Evolutionary conservation across 2,113 vertebrate genomes (phyloP), one percentile per base, ranked within the genome.

Genomic region (Anhinga rufa): DNA sequence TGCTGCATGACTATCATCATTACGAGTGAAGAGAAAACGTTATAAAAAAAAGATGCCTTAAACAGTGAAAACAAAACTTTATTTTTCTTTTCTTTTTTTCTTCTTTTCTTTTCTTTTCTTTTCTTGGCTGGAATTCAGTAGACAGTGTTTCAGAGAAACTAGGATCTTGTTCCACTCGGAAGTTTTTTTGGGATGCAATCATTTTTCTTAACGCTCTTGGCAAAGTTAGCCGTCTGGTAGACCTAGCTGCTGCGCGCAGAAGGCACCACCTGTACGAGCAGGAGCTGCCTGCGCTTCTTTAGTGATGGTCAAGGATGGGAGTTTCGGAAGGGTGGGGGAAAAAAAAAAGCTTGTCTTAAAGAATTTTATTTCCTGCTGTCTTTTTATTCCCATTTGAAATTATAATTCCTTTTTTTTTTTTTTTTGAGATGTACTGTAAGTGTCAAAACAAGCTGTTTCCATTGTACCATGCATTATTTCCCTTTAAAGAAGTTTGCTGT

Each of bases 1-100:
- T 98, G 98, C 98, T 98, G 98, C 98, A 98, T 98, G 98, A 98
- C 98, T 98, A 98, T 98, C 98, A 98, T 98, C 98, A 97, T 98
- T 90, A 89, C 46, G 97, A 98, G 98, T 98, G 98, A 98, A 98
- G 97, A 98, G 96, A 98, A 98, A 98, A 98, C 92, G 91, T 98
- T 98, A 97, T 97, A 96, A 97, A 98, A 98, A 96, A 98, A 97
- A 97, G 98, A 98, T 98, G 98, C 98, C 98, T 98, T 98, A 98
- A 98, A 98, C 97, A 98, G 98, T 98, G 97, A 96, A 97, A 95
- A 91, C 85, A 82, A 82, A 97, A 87, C 42, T 90, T 82, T 51
- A 51, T 52, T 14, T 42, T 57, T 24, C 40, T 51, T 38, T 20
- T 36, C 42, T 29, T 24, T 26, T 29, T 60, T 36, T 6, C 7